Base-by-base conservation (phyloP, 2,113 vertebrate species). In the Sylvietta virens region DNA sequence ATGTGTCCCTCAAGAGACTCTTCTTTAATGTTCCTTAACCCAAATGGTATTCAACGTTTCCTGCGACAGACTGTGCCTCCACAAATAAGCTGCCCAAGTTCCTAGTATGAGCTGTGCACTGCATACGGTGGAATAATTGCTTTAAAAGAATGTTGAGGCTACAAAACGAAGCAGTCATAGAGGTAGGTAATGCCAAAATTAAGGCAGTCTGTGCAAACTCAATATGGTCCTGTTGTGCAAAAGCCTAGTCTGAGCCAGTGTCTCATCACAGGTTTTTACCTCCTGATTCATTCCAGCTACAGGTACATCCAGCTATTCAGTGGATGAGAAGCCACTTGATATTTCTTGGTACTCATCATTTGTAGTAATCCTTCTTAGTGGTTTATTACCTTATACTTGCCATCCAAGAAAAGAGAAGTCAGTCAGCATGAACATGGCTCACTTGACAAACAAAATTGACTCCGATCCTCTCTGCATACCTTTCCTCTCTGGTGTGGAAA, bases 1-100 rank as follows among this genome's bases (percentile, higher is more conserved):
- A 88, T 92, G 85, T 64, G 42, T 90, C 62, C 82, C 54, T 88
- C 72, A 92, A 92, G 76, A 83, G 20, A 62, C 65, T 95, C 77
- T 86, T 86, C 74, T 92, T 92, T 91, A 94, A 83, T 85, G 88
- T 90, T 94, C 47, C 57, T 93, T 96, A 93, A 88, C 67, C 86
- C 76, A 92, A 82, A 88, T 53, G 66, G 26, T 82, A 73, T 82
- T 88, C 50, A 86, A 2, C 50, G 5, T 94, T 94, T 92, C 88
- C 90, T 45, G 45, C 88, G 92, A 94, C 85, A 90, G 90, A 86
- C 92, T 93, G 79, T 86, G 86, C 53, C 82, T 94, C 80, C 91
- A 84, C 87, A 88, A 97, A 96, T 86, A 95, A 86, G 67, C 39
- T 73, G 53, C 33, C 0, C 45, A 78, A 88, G 30, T 86, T 96